These are phyloP conservation scores for Hermatobates lingyangjiaoensis DNA, from an alignment of 1,140 invertebrate genomes.

Conservation along the genomic window DNA sequence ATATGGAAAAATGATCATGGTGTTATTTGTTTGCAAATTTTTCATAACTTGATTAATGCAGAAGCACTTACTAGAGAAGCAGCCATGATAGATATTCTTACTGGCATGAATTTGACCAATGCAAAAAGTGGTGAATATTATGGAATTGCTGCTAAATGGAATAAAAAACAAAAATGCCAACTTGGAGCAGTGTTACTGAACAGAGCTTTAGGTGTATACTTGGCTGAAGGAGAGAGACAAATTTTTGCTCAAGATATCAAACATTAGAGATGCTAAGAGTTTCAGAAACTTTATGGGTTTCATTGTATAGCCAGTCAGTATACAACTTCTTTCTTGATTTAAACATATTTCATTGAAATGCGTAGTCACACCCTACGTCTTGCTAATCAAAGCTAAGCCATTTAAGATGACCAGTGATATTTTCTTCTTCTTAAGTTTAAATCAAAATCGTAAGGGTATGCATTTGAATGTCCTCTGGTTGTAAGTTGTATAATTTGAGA, in stretches of 20 bases:
- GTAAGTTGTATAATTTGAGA: no score
- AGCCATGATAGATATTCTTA: slow-evolving; percentile 76
- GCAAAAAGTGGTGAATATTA: slow-evolving; percentile 66
- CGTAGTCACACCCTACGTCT: no score
- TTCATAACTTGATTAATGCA: slow-evolving; percentile 73
- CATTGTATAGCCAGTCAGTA: no score
- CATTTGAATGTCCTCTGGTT: no score
- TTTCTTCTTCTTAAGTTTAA: no score
- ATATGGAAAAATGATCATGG: slow-evolving; percentile 71
- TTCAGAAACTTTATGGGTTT: no score
- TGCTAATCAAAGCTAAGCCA: no score
- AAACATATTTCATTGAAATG: no score
- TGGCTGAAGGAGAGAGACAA: slow-evolving; percentile 71
- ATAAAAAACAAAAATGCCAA: slow-evolving; percentile 39
- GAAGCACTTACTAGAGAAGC: slow-evolving; percentile 89
- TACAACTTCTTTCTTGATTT: no score
- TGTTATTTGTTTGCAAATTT: slow-evolving; percentile 77
- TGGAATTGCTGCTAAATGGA: slow-evolving; percentile 55
- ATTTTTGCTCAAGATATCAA: slow-evolving; percentile 39
- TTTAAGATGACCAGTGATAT: no score
- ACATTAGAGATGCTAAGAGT: no score
- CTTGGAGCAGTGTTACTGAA: slow-evolving; percentile 67
- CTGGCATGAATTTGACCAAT: slow-evolving; percentile 60
- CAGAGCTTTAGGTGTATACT: slow-evolving; percentile 65
- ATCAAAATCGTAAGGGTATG: no score